Base-by-base conservation (phyloP, 2,797 vertebrate genomes). In the Etheostoma perlongum region DNA sequence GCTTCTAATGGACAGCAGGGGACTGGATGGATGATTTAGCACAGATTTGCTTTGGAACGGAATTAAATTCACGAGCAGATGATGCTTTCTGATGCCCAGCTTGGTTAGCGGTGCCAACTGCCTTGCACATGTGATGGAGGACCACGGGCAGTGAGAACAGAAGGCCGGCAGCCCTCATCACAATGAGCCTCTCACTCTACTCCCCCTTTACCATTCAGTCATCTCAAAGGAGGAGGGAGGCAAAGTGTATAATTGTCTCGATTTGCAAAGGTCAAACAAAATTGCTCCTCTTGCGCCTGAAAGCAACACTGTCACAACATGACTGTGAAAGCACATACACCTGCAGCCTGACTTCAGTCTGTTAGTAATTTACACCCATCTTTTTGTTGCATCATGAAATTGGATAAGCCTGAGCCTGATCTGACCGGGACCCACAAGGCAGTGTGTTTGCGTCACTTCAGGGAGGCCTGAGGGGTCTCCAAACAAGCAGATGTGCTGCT, bases 81-180 rank as follows among this genome's bases (percentile, higher is more conserved):
- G 91, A 92, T 80, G 88, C 89, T 90, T 92, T 88, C 88, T 91
- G 86, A 79, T 88, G 85, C 88, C 91, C 88, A 73, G 83, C 88
- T 91, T 91, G 84, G 86, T 79, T 57, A 54, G 76, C 55, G 18
- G 60, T 58, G 87, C 90, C 91, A 91, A 92, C 81, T 88, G 90
- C 88, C 89, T 78, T 84, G 87, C 88, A 92, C 89, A 92, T 91
- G 91, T 92, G 88, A 87, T 62, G 55, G 78, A 77, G 80, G 84
- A 89, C 82, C 83, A 53, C 78, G 46, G 72, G 76, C 89, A 85
- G 88, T 59, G 89, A 81, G 76, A 91, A 88, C 94, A 94, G 92
- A 93, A 78, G 94, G 92, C 71, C 85, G 89, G 88, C 92, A 91
- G 85, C 66, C 82, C 70, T 75, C 55, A 36, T 77, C 90, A 55